A percentile compares a stretch with the other conserved stretches of the same genome.
phyloP scores from a whole-genome alignment of 2,888 invertebrate species.

The Altica lythri region DNA sequence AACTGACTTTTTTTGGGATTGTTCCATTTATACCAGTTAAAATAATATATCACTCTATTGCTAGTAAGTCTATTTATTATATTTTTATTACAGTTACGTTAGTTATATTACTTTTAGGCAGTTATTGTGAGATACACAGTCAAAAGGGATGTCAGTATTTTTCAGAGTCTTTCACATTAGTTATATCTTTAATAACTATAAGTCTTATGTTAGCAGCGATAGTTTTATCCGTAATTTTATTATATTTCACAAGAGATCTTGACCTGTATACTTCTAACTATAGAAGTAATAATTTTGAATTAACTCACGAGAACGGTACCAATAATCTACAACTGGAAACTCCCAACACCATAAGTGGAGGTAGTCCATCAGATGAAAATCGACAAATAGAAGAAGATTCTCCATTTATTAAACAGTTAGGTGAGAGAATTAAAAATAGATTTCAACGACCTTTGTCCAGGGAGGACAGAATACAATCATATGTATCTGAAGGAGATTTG shows the following conservation, averaged over 20 bases:
- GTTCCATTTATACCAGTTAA: conserved; percentile 68
- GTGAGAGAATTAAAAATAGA: conserved; percentile 19
- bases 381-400: conserved; percentile 11
- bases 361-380: background rate
- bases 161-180: conserved; percentile 43
- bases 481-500: conserved; percentile 38
- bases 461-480: conserved; percentile 34
- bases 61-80: conserved; percentile 30
- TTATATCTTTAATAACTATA: conserved; percentile 45
- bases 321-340: background rate
- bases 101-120: conserved; percentile 15
- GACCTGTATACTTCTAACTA: conserved; percentile 33
- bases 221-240: conserved; percentile 37
- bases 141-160: conserved; percentile 44
- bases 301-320: no score
- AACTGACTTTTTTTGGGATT: conserved; percentile 61
- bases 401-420: conserved; percentile 15
- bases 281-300: no score
- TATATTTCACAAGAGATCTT: conserved; percentile 37
- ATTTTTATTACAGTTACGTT: background rate
- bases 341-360: background rate
- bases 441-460: conserved; percentile 23
- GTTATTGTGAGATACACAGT: conserved; percentile 42
- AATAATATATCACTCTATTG: conserved; percentile 64
- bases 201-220: conserved; percentile 42